Evolutionary conservation across 2,888 invertebrate genomes (phyloP).

Genomic region (Volucella inanis): DNA sequence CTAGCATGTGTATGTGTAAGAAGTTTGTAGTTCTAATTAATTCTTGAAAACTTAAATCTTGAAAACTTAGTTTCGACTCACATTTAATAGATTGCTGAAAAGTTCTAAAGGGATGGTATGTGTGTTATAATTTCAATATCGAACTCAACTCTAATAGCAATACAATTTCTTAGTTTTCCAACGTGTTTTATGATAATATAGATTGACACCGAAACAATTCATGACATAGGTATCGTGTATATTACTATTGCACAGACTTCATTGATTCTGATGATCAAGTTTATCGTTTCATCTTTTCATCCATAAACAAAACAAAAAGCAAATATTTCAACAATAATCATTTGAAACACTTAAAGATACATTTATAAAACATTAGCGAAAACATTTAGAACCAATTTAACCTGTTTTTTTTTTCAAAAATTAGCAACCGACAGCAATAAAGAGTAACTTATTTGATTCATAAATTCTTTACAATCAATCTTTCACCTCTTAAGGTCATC

Average conservation of each 20-base stretch:
- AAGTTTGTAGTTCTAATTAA: no score
- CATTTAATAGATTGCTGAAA: no score
- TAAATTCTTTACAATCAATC: slow-evolving; percentile 30
- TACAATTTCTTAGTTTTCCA: no score
- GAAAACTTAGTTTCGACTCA: no score
- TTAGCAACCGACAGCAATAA: slow-evolving; percentile 11
- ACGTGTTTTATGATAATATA: no score
- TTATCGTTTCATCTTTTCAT: slow-evolving; percentile 1
- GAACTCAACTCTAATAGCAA: no score
- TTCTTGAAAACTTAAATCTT: no score
- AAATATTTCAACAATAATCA: slow-evolving; percentile 7
- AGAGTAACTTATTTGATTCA: slow-evolving; percentile 33
- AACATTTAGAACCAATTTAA: slow-evolving; percentile 24
- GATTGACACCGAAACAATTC: no score
- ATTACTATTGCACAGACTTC: not conserved
- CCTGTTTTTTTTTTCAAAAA: slow-evolving; percentile 28
- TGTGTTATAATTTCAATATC: no score
- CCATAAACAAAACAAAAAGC: not conserved
- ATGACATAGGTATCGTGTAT: no score
- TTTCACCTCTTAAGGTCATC: not conserved
- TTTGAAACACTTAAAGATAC: slow-evolving; percentile 46
- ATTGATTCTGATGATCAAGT: not conserved
- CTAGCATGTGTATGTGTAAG: no score
- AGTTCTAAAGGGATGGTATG: no score
- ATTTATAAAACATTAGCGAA: slow-evolving; percentile 55